Percentiles rank a stretch among this genome's conserved stretches.
Evolutionary conservation across 2,888 invertebrate genomes (phyloP).

Genomic region (Salticus scenicus): DNA sequence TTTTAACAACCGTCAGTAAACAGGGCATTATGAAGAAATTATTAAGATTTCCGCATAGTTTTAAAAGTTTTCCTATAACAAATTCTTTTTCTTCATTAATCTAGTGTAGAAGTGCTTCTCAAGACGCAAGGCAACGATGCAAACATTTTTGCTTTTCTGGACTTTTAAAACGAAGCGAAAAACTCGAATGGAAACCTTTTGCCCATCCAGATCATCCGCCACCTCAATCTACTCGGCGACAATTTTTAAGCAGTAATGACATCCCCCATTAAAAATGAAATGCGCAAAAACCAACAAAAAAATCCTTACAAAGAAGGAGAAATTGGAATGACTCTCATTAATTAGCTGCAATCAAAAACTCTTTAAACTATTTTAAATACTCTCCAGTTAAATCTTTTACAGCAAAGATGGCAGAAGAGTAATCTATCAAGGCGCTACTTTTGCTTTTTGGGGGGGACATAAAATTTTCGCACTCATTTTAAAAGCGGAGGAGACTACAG

Average conservation of each 20-base stretch:
- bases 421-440: constrained; percentile 48
- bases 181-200: constrained; percentile 30
- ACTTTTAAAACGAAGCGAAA: constrained; percentile 26
- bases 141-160: constrained; percentile 4
- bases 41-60: constrained; percentile 53
- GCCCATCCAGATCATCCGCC: constrained; percentile 27
- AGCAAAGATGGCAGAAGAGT: constrained; percentile 41
- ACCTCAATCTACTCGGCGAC: constrained; percentile 37
- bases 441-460: not conserved
- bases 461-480: not conserved
- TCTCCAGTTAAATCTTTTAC: constrained; percentile 42
- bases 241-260: constrained; percentile 26
- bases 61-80: constrained; percentile 24
- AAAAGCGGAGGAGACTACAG: constrained; percentile 12
- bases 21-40: constrained; percentile 52
- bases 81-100: constrained; percentile 59
- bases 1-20: not conserved
- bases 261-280: constrained; percentile 58
- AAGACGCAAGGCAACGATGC: not conserved
- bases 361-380: constrained; percentile 69
- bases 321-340: constrained; percentile 62
- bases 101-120: constrained; percentile 8
- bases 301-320: not conserved
- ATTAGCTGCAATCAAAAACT: constrained; percentile 68
- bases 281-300: constrained; percentile 33